Base-by-base conservation (phyloP, 2,797 vertebrate genomes). In the Zenarchopterus dispar region DNA sequence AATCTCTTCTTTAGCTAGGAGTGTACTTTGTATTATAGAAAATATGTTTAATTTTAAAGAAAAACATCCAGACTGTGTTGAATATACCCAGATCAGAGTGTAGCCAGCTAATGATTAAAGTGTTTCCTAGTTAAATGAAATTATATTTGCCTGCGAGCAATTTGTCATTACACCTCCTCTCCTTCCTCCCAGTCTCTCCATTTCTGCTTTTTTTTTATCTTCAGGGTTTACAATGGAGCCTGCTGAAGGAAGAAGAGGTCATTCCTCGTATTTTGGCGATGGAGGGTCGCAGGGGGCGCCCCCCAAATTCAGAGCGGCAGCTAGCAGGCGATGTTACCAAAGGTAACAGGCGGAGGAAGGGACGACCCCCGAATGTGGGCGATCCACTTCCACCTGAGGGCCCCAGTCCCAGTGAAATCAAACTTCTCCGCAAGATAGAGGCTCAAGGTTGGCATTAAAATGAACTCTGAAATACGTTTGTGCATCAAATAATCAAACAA, bases 191-290 rank as follows among this genome's bases (percentile, higher is more conserved):
- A 49, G 39, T 69, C 45, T 75, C 54, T 67, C 33, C 65, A 53
- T 65, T 39, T 52, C 45, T 33, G 11, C 47, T 24, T 39, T 23
- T 31, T 50, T 50, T n/a, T 41, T 18, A 46, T 62, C 33, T 68
- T 43, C 31, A 99, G 98, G 98, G 97, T 62, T 91, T 98, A 92
- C 97, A 99, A 90, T 99, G 98, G 98, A 97, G 93, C 89, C 92
- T 97, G 54, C 91, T 99, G 91, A 97, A 96, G 84, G 96, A 98
- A 63, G 97, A 98, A 61, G 98, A 99, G 55, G 94, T 98, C 41
- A 84, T 97, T 81, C 97, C 97, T 68, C 94, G 84, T n/a, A 95
- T 99, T 91, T 90, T 96, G 88, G 95, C 96, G 0, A 96, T 99
- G 97, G 97, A 98, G 56, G 95, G 96, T 8, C 96, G 96, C 0